Evolutionary conservation across 2,888 invertebrate species (phyloP).

Genomic region (Nomada flava): DNA sequence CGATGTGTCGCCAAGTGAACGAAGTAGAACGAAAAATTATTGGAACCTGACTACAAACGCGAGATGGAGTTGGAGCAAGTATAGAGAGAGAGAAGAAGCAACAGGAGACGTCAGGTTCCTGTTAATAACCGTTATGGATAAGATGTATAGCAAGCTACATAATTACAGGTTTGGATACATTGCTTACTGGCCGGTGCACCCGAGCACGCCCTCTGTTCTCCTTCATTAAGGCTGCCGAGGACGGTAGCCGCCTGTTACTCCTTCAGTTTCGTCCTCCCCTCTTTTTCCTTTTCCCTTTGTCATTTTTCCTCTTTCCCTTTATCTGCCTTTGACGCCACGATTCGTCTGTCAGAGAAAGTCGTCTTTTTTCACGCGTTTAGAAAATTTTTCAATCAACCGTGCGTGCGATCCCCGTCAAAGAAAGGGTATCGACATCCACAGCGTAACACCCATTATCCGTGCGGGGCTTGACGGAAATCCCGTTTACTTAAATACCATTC

Average conservation of each 20-base stretch:
- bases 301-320: constrained; percentile 25
- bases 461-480: constrained; percentile 11
- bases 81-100: constrained; percentile 34
- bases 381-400: constrained; percentile 3
- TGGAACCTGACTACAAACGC: background rate
- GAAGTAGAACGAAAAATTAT: constrained; percentile 53
- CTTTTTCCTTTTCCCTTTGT: constrained; percentile 11
- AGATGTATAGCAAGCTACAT: constrained; percentile 78
- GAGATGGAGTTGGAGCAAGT: constrained; percentile 16
- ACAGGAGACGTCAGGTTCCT: constrained; percentile 77
- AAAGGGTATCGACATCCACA: background rate
- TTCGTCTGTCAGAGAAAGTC: constrained; percentile 19
- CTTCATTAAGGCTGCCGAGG: constrained; percentile 81
- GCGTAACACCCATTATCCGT: background rate
- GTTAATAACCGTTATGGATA: constrained; percentile 81
- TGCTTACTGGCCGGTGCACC: constrained; percentile 81
- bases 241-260: constrained; percentile 83
- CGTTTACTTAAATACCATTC: constrained; percentile 11
- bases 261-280: constrained; percentile 61
- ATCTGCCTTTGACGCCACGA: constrained; percentile 24
- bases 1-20: constrained; percentile 53
- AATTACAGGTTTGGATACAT: constrained; percentile 82
- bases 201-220: constrained; percentile 83
- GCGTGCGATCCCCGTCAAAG: background rate
- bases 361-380: constrained; percentile 24